Conservation (phyloP, 2,888 invertebrate genomes). For the Axea sp. region DNA sequence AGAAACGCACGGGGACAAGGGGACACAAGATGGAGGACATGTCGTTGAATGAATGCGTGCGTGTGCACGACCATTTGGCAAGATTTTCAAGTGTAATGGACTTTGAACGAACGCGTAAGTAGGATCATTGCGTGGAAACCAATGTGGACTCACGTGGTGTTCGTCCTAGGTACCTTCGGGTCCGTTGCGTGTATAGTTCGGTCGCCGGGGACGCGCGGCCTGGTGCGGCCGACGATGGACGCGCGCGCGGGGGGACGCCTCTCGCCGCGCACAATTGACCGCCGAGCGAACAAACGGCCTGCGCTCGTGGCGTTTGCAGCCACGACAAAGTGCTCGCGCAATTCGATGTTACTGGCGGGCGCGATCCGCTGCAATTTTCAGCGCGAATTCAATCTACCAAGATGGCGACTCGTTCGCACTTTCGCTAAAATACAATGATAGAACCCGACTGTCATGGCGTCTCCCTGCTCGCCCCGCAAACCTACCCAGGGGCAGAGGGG, state of each 20-base stretch:
- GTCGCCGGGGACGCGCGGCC: conserved; percentile 29
- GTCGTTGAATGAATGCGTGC: conserved; percentile 24
- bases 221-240: conserved; percentile 1
- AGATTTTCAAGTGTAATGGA: too few species aligned
- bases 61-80: conserved; percentile 17
- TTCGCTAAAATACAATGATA: conserved; percentile 60
- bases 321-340: too few species aligned
- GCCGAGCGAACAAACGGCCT: conserved; percentile 15
- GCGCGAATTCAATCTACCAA: conserved; percentile 2
- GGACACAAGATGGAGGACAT: conserved; percentile 75
- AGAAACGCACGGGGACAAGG: conserved; percentile 73
- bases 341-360: too few species aligned
- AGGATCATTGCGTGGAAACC: background rate
- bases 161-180: conserved; percentile 55
- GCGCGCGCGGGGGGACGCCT: conserved; percentile 59
- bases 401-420: conserved; percentile 31
- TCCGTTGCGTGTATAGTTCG: background rate
- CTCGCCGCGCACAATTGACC: conserved; percentile 52
- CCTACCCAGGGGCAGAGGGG: conserved; percentile 13
- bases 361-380: too few species aligned
- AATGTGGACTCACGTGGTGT: conserved; percentile 66
- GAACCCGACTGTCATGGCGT: conserved; percentile 62
- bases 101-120: too few species aligned
- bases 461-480: conserved; percentile 53
- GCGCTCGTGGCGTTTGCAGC: background rate